Evolutionary conservation across 2,113 vertebrate species (phyloP).

Genomic region (Conger conger): DNA sequence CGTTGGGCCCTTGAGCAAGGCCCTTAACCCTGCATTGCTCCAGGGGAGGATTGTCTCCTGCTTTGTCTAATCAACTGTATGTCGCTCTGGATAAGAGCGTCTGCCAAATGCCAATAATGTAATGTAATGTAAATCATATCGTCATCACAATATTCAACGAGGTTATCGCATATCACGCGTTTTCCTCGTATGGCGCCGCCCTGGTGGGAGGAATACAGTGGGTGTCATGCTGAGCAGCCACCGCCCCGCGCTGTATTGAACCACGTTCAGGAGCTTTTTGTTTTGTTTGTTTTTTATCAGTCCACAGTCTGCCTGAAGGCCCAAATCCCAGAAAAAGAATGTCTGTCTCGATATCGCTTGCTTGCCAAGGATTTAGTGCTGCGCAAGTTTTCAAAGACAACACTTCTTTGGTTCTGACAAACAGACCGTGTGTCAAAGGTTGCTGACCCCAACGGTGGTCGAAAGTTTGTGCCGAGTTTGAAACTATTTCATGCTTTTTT

Average conservation of each 20-base stretch:
- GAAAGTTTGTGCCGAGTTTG: not conserved
- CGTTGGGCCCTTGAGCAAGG: too few species aligned
- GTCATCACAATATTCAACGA: too few species aligned
- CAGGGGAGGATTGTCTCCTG: too few species aligned
- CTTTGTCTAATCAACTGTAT: too few species aligned
- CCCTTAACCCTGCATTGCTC: too few species aligned
- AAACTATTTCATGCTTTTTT: conserved; percentile 20
- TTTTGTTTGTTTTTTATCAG: conserved; percentile 32
- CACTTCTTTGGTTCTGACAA: conserved; percentile 28
- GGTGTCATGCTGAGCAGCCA: conserved; percentile 17
- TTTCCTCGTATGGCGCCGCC: too few species aligned
- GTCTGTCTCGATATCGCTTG: conserved; percentile 14
- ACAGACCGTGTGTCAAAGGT: not conserved
- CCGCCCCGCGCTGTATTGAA: conserved; percentile 9
- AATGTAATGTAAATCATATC: too few species aligned
- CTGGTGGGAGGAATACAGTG: not conserved
- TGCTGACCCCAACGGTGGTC: not conserved
- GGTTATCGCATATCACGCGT: too few species aligned
- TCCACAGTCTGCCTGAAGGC: conserved; percentile 36
- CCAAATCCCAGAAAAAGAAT: conserved; percentile 16
- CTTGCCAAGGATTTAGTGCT: conserved; percentile 33
- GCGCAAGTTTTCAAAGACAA: conserved; percentile 34
- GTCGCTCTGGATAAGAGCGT: too few species aligned
- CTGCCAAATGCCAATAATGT: too few species aligned
- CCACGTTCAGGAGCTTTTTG: conserved; percentile 17